Evolutionary conservation across 2,113 vertebrate genomes (phyloP).

Genomic region (Silurus asotus): DNA sequence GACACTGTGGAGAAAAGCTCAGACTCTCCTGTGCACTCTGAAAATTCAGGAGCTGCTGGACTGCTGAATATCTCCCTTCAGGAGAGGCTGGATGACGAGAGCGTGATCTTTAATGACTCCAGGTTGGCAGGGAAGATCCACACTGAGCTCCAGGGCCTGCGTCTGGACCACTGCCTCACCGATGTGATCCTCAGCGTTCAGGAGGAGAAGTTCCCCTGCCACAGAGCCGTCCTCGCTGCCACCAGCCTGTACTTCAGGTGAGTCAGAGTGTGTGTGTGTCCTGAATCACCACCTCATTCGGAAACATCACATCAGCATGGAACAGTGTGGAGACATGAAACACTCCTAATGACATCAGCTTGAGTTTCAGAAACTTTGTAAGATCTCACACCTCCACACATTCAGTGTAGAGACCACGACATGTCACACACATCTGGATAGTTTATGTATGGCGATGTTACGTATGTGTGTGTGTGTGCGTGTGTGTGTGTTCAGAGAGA

Average conservation of each 20-base stretch:
- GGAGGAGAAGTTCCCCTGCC: conserved; percentile 86
- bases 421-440: no score
- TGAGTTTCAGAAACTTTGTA: neutral
- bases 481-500: neutral
- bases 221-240: conserved; percentile 89
- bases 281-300: neutral
- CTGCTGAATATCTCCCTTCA: conserved; percentile 68
- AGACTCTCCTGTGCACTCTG: conserved; percentile 68
- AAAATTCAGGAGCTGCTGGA: conserved; percentile 61
- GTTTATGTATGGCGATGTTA: no score
- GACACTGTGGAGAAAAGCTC: conserved; percentile 82
- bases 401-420: no score
- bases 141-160: conserved; percentile 85
- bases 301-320: neutral
- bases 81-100: conserved; percentile 71
- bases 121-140: conserved; percentile 87
- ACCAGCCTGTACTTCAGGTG: conserved; percentile 98
- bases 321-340: neutral
- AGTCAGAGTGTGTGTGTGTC: neutral
- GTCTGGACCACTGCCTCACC: conserved; percentile 86
- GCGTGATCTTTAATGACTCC: conserved; percentile 80
- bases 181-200: conserved; percentile 86
- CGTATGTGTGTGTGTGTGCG: neutral
- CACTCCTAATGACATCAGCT: neutral
- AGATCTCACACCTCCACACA: no score